phyloP scores from a whole-genome alignment of 2,888 invertebrate genomes.

The Aelia acuminata region DNA sequence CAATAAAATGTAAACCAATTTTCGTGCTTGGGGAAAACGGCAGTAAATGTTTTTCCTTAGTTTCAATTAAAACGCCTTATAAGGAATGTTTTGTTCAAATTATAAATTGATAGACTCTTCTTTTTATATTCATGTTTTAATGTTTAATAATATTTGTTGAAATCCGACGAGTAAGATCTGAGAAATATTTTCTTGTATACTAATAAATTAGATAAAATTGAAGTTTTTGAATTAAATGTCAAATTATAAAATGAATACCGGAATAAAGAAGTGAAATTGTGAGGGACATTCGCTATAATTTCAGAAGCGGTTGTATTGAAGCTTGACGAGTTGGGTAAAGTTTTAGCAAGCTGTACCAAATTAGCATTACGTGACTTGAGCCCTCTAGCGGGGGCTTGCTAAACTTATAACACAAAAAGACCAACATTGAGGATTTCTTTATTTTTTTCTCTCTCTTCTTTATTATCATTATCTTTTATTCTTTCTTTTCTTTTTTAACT shows the following conservation, averaged over 20 bases:
- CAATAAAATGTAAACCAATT: no score
- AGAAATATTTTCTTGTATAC: not conserved
- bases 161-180: not conserved
- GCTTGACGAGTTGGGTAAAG: conserved; percentile 48
- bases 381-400: not conserved
- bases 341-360: conserved; percentile 45
- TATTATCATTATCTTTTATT: not conserved
- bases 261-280: conserved; percentile 4
- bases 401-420: conserved; percentile 45
- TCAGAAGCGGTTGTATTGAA: not conserved
- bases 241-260: not conserved
- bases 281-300: not conserved
- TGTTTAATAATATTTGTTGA: no score
- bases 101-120: no score
- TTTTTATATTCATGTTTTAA: no score
- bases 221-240: no score
- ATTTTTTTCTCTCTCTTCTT: conserved; percentile 23
- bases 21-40: no score
- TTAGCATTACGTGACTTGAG: conserved; percentile 55
- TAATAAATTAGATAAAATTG: not conserved
- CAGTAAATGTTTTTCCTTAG: no score
- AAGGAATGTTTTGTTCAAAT: no score
- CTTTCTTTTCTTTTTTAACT: not conserved
- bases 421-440: not conserved
- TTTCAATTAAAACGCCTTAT: no score